Conservation (phyloP, 2,888 invertebrate species). For the Macaria notata region DNA sequence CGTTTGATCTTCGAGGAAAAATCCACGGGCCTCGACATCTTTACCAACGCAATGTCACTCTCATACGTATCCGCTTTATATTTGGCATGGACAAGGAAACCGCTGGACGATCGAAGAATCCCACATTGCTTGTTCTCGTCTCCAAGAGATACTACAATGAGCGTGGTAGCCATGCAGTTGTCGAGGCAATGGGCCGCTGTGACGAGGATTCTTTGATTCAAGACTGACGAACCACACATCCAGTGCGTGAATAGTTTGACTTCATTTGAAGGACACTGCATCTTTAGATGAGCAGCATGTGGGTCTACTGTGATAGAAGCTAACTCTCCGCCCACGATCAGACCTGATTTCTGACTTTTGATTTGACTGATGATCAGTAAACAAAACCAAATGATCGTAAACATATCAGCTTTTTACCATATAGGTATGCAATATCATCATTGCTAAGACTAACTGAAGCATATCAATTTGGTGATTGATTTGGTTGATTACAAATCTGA, state of each 20-base stretch:
- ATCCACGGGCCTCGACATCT: not conserved
- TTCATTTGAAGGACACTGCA: not conserved
- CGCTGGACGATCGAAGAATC: not conserved
- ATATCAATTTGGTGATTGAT: no score
- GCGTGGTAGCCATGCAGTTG: not conserved
- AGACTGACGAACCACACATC: slow-evolving; percentile 37
- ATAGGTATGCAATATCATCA: no score
- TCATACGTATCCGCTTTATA: not conserved
- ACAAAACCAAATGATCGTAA: no score
- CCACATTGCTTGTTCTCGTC: not conserved
- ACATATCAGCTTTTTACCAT: no score
- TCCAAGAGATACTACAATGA: not conserved
- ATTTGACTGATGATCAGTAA: no score
- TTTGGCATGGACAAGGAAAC: not conserved
- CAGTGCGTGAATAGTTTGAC: slow-evolving; percentile 7
- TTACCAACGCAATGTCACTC: not conserved
- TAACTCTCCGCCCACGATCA: no score
- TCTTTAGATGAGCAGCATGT: not conserved
- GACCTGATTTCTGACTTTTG: no score
- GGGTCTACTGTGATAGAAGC: no score
- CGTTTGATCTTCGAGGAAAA: not conserved
- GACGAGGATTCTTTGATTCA: slow-evolving; percentile 2
- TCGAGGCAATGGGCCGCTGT: slow-evolving; percentile 6
- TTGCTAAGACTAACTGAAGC: no score
- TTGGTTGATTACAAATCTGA: no score